A percentile compares a stretch with the other conserved stretches of the same genome.
These are phyloP conservation scores for Bergia sp. DNA, from an alignment of 92 coral and sea anemone genomes.

Conservation along the genomic window DNA sequence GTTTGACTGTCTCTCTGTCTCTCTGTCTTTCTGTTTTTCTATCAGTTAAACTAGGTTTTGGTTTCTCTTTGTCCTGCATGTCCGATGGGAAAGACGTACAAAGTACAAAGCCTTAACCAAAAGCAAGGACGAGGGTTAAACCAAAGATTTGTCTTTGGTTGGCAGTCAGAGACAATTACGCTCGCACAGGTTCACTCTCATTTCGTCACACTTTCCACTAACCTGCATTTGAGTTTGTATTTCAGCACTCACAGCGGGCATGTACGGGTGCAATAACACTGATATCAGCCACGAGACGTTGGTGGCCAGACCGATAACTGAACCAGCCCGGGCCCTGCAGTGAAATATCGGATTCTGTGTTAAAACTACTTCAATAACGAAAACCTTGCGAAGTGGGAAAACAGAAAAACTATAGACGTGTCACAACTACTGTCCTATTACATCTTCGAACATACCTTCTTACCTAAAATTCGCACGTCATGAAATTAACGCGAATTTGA, in stretches of 20 bases:
- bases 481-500: no score
- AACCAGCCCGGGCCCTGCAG: constrained; percentile 83
- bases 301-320: constrained; percentile 84
- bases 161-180: not conserved
- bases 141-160: not conserved
- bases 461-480: no score
- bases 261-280: constrained; percentile 88
- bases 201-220: not conserved
- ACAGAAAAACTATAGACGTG: no score
- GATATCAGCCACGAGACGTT: constrained; percentile 87
- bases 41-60: not conserved
- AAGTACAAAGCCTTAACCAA: not conserved
- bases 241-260: constrained; percentile 88
- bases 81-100: no score
- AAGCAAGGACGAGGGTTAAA: not conserved
- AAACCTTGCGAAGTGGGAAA: no score
- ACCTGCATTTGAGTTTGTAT: constrained; percentile 85
- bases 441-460: no score
- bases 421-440: no score
- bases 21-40: not conserved
- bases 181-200: not conserved
- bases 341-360: not conserved
- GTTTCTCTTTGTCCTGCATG: not conserved
- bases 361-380: not conserved
- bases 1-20: constrained; percentile 3